These are phyloP conservation scores for Arnoldichthys spilopterus DNA, from an alignment of 2,797 vertebrate genomes.

Conservation along the genomic window DNA sequence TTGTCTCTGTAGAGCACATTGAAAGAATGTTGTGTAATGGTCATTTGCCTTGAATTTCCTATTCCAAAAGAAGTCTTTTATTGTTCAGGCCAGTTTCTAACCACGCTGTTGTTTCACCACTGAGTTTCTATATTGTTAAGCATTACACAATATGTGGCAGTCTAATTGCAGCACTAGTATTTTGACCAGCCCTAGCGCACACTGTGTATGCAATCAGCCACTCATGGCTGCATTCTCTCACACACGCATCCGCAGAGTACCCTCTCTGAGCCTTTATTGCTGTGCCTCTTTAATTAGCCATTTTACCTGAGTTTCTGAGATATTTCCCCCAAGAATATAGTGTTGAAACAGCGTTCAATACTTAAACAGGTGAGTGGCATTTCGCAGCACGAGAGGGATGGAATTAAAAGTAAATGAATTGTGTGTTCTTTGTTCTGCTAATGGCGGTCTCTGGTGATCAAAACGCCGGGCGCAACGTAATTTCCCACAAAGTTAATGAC, in stretches of 20 bases:
- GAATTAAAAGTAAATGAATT: constrained; percentile 49
- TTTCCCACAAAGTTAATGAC: constrained; percentile 53
- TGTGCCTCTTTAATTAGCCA: constrained; percentile 11
- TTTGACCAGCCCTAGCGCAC: background rate
- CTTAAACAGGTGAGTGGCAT: constrained; percentile 46
- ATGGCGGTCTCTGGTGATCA: constrained; percentile 54
- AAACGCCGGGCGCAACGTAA: constrained; percentile 42
- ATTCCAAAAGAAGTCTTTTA: no score
- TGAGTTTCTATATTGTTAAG: background rate
- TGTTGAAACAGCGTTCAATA: constrained; percentile 1
- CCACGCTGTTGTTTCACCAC: background rate
- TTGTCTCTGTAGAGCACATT: no score
- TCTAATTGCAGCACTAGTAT: background rate
- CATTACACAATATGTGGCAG: background rate
- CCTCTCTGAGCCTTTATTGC: background rate
- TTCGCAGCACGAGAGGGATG: constrained; percentile 35
- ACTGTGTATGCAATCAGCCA: background rate
- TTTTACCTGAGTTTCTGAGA: background rate
- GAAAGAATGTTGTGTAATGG: no score
- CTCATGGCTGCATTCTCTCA: background rate
- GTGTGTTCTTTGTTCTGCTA: constrained; percentile 48
- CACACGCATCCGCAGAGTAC: background rate
- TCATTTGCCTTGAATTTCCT: no score
- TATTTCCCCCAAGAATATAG: constrained; percentile 19
- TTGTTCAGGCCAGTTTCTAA: background rate